Evolutionary conservation across 2,797 vertebrate genomes (phyloP), one percentile per base, ranked within the genome.

Genomic region (Tangara arthus): DNA sequence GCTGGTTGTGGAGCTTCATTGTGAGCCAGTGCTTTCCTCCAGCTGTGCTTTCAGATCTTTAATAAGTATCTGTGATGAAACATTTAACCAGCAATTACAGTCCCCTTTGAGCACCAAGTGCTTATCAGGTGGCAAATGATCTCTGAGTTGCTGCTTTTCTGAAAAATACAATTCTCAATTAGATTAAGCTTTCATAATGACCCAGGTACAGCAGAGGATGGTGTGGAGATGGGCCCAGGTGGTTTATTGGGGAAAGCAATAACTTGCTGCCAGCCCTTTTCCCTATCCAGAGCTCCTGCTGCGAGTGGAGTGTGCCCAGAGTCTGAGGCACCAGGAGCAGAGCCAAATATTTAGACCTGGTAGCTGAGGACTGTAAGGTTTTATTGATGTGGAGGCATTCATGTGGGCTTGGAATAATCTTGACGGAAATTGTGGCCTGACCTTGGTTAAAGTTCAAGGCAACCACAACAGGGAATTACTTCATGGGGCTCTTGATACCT

Each of bases 311-410:
- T 1, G 7, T 73, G 75, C 69, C 80, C 8, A 0, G 57, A 60
- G 71, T 82, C 9, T 64, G 82, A 95, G 79, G 84, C 41, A 37
- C 1, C 0, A 87, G 87, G 60, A 93, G 71, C 34, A 73, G 56
- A 91, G 85, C 72, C 66, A 82, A 87, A 47, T 73, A 78, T 85
- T 75, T 57, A 56, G 64, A 82, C 75, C n/a, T 39, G 70, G 24
- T 85, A 78, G 87, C 76, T 50, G 87, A n/a, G 53, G 50, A 6
- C 10, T 91, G 61, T n/a, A 57, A 24, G 77, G 41, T 82, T 96
- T 94, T 91, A 95, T 85, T 92, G 89, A 60, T 53, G 77, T 9
- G 26, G 68, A 93, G 50, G 20, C 84, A 61, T 94, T 95, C 50
- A 72, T 90, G 95, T 95, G 89, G 90, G 90, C 55, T 95, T 73